These are phyloP conservation scores for Tachysurus vachellii DNA, from an alignment of 2,113 vertebrate species.

Conservation along the genomic window DNA sequence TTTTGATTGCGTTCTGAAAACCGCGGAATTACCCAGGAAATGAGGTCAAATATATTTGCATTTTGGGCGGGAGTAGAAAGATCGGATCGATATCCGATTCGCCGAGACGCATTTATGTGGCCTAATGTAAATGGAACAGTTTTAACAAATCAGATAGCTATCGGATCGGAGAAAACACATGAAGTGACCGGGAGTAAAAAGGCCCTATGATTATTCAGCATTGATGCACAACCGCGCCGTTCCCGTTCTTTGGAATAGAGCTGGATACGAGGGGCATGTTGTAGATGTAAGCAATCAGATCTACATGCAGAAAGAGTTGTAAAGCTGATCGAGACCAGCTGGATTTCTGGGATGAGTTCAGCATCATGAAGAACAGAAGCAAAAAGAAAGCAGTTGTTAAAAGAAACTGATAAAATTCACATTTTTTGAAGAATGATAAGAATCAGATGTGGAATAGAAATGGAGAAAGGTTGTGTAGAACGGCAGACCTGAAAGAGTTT, in stretches of 20 bases:
- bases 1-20: too few species aligned
- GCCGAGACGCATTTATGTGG: too few species aligned
- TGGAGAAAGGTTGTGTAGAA: background rate
- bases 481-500: background rate
- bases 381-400: background rate
- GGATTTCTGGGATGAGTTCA: background rate
- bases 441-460: background rate
- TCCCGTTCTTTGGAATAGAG: background rate
- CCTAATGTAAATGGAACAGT: too few species aligned
- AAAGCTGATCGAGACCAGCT: slow-evolving; percentile 20
- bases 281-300: background rate
- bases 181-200: too few species aligned
- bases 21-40: too few species aligned
- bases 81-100: too few species aligned
- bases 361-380: background rate
- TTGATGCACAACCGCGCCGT: background rate
- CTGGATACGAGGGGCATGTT: background rate
- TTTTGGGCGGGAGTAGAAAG: too few species aligned
- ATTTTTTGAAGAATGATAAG: background rate
- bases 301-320: background rate
- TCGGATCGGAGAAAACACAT: too few species aligned
- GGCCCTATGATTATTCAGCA: background rate
- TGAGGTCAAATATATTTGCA: too few species aligned
- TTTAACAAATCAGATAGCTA: too few species aligned
- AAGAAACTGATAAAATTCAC: background rate